Conservation (phyloP, 2,113 vertebrate genomes). For the Origma solitaria region DNA sequence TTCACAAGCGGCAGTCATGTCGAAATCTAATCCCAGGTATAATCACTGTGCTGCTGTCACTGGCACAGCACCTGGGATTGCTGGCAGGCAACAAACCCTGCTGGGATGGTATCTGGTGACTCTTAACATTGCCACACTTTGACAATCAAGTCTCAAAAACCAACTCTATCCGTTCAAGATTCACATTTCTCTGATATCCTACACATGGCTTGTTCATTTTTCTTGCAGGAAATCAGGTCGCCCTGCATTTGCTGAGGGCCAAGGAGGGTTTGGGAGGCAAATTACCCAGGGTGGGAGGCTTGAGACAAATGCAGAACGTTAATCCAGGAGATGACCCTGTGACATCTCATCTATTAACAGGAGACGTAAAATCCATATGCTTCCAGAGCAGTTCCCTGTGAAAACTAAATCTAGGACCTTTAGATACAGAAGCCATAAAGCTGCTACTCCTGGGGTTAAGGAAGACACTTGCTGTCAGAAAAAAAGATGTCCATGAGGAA, state of each 20-base stretch:
- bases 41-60: neutral
- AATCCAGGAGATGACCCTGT: neutral
- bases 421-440: neutral
- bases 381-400: neutral
- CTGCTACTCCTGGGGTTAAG: neutral
- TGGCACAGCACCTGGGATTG: neutral
- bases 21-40: neutral
- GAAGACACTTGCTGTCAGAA: neutral
- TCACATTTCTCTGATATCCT: neutral
- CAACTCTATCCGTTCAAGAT: neutral
- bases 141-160: neutral
- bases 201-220: accelerated
- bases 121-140: neutral
- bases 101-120: neutral
- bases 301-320: neutral
- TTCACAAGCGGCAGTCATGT: neutral
- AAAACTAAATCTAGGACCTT: neutral
- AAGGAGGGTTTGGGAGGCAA: neutral
- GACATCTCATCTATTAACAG: neutral
- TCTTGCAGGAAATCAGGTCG: neutral
- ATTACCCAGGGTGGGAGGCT: neutral
- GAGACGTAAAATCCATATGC: neutral
- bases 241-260: neutral
- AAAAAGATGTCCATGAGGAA: neutral
- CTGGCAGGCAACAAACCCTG: neutral